Evolutionary conservation across 2,888 invertebrate species (phyloP), one percentile per base, ranked within the genome.

Genomic region (Leucophenga montana): DNA sequence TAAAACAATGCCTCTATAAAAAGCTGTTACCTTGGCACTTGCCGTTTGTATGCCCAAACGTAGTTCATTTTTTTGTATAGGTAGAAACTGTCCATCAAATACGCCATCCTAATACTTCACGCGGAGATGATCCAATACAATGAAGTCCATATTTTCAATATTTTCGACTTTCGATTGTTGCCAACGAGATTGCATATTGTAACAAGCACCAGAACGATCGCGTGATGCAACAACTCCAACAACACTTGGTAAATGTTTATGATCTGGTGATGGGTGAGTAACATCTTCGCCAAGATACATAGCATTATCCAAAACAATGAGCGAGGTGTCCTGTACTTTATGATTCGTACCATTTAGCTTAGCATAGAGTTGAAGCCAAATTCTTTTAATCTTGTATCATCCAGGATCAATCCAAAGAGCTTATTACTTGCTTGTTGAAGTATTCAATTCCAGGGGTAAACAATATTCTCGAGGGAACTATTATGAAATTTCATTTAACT

Each of bases 261-360:
- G 92, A 71, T 94, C 95, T 0, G 95, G 95, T 1, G 95, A 92
- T 0, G 97, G 97, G 90, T 97, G 97, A 0, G 97, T 97, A 6
- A 97, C 97, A 89, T 97, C 97, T 8, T 97, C 97, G 0, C 97
- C 97, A 50, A 96, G 90, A 16, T 94, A 91, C 91, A 92, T 92
- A 0, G 85, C 79, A 68, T 85, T 84, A 18, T 78, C 39, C 0
- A 86, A 56, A n/a, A 14, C 56, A 0, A 74, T 68, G 18, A 73
- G 70, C 0, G 68, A 56, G 33, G 75, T 69, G 2, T 74, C 65
- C 0, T 78, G 67, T 6, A 91, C 80, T 39, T 83, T 87, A 83
- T 96, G 95, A 89, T 97, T 97, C 0, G 92, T 88, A 0, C 96
- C 96, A 88, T 95, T 95, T 69, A 97, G 84, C 88, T 97, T 97